phyloP scores from a whole-genome alignment of 2,888 invertebrate species.

The Caenorhabditis auriculariae region DNA sequence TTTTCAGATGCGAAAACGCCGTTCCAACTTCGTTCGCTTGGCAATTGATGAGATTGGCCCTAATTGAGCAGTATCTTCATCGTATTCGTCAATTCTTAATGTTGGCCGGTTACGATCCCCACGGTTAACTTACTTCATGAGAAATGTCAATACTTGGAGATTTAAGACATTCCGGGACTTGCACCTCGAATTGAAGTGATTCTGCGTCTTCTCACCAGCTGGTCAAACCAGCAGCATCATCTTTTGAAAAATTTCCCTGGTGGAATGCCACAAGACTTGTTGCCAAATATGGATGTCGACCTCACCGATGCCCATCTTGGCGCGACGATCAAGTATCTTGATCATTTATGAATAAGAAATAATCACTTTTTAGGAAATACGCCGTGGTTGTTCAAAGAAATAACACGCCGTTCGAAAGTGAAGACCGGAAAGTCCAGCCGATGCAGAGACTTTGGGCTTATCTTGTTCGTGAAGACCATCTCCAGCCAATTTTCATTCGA shows the following conservation, averaged over 20 bases:
- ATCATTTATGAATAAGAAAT: not conserved
- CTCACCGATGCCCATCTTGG: slow-evolving; percentile 25
- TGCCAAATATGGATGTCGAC: slow-evolving; percentile 54
- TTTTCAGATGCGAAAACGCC: slow-evolving; percentile 70
- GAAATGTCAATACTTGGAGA: not conserved
- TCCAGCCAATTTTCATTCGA: slow-evolving; percentile 91
- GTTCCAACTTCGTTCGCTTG: slow-evolving; percentile 94
- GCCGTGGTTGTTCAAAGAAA: slow-evolving; percentile 61
- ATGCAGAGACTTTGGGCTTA: slow-evolving; percentile 83
- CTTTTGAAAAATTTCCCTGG: slow-evolving; percentile 39
- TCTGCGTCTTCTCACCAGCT: slow-evolving; percentile 80
- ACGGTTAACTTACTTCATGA: slow-evolving; percentile 29
- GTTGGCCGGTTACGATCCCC: slow-evolving; percentile 79
- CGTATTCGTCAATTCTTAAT: slow-evolving; percentile 85
- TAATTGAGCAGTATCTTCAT: slow-evolving; percentile 80
- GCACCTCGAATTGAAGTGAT: slow-evolving; percentile 90
- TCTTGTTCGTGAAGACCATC: slow-evolving; percentile 85
- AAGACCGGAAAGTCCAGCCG: slow-evolving; percentile 70
- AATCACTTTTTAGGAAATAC: slow-evolving; percentile 31
- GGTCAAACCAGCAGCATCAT: slow-evolving; percentile 77
- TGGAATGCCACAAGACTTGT: slow-evolving; percentile 56
- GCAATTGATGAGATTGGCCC: slow-evolving; percentile 86
- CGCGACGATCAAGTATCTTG: slow-evolving; percentile 22
- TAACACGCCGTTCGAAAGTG: slow-evolving; percentile 88
- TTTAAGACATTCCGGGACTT: slow-evolving; percentile 83